Percentiles rank a stretch among this genome's conserved stretches.
phyloP scores from a whole-genome alignment of 2,797 vertebrate genomes.

The Malurus leucopterus region DNA sequence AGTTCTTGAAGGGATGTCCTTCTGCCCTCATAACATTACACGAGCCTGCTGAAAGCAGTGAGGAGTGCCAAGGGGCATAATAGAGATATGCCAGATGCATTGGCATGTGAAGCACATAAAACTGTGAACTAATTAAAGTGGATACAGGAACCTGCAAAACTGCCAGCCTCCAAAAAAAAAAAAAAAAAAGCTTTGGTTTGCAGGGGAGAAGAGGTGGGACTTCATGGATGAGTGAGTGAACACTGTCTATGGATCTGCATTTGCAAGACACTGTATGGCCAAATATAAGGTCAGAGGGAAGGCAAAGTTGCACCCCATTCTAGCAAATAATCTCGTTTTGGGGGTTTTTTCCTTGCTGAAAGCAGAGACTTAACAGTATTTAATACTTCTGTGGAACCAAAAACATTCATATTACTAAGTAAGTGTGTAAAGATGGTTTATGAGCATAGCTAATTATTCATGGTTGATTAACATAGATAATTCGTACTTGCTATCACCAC shows the following conservation, averaged over 20 bases:
- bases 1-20: background rate
- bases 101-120: background rate
- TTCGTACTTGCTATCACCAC: background rate
- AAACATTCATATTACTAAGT: fast-evolving
- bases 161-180: background rate
- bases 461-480: background rate
- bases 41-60: background rate
- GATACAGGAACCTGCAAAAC: background rate
- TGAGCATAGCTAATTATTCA: background rate
- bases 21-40: background rate
- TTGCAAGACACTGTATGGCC: background rate
- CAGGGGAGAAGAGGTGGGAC: fast-evolving
- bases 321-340: background rate
- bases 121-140: background rate
- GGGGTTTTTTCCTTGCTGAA: background rate
- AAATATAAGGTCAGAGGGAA: background rate
- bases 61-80: background rate
- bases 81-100: background rate
- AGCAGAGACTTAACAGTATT: background rate
- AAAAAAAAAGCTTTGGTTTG: background rate
- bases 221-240: background rate
- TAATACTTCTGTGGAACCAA: background rate
- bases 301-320: background rate
- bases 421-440: background rate
- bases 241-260: background rate